A percentile compares a stretch with the other conserved stretches of the same genome.
Conservation (phyloP, 2,113 vertebrate species). For the Mugil cephalus region DNA sequence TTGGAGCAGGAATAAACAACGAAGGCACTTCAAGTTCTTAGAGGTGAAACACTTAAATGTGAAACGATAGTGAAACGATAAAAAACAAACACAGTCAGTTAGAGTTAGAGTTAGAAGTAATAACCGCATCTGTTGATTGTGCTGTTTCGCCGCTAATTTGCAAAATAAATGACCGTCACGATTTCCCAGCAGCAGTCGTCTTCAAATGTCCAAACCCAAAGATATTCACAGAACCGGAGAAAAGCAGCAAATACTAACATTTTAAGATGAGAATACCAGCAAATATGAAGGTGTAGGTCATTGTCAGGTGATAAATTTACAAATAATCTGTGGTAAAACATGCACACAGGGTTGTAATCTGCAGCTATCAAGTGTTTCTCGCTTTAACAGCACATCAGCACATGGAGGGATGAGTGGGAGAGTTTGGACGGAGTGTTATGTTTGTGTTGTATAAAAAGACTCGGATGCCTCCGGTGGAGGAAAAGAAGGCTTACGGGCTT, state of each 20-base stretch:
- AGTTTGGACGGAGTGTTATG: constrained; percentile 44
- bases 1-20: constrained; percentile 62
- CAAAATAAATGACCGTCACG: background rate
- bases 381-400: constrained; percentile 43
- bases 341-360: background rate
- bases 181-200: background rate
- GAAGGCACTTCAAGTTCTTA: constrained; percentile 78
- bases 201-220: constrained; percentile 1
- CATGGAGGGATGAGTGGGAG: background rate
- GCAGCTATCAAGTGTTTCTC: constrained; percentile 31
- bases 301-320: too few species aligned
- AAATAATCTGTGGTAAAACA: background rate
- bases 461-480: constrained; percentile 35
- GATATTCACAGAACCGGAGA: constrained; percentile 4
- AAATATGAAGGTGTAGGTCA: background rate
- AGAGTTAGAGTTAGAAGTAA: background rate
- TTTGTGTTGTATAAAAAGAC: constrained; percentile 22
- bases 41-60: constrained; percentile 31
- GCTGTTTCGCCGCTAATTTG: background rate
- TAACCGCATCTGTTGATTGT: background rate
- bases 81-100: background rate
- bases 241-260: background rate
- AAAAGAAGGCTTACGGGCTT: constrained; percentile 25
- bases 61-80: too few species aligned
- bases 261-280: constrained; percentile 6